A percentile compares a stretch with the other conserved stretches of the same genome.
Evolutionary conservation across 2,113 vertebrate species (phyloP).

Genomic region (Urocynchramus pylzowi): DNA sequence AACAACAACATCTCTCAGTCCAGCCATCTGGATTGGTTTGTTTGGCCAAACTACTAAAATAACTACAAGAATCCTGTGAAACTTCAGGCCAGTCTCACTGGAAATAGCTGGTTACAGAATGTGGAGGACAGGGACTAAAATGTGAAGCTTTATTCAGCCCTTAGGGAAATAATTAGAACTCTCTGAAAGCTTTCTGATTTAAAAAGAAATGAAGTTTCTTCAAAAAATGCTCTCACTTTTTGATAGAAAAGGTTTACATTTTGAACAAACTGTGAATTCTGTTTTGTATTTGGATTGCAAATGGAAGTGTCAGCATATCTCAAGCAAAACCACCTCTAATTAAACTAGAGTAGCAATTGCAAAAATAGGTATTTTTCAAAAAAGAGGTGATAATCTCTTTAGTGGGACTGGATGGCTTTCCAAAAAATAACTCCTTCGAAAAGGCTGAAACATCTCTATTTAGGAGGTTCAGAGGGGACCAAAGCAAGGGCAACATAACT

Average conservation of each 20-base stretch:
- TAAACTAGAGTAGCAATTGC: background rate
- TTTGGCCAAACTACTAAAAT: slow-evolving; percentile 37
- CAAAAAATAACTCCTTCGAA: background rate
- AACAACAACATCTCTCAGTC: background rate
- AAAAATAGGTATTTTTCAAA: background rate
- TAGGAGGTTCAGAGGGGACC: background rate
- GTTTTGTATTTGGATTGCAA: background rate
- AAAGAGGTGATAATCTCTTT: background rate
- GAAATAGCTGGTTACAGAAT: slow-evolving; percentile 19
- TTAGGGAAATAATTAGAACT: background rate
- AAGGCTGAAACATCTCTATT: background rate
- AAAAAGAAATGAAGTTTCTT: background rate
- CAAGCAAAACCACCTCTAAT: background rate
- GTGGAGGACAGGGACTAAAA: background rate
- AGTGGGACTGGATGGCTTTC: background rate
- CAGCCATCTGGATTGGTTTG: slow-evolving; percentile 27
- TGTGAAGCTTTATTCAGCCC: background rate
- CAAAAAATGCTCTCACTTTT: background rate
- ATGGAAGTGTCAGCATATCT: background rate
- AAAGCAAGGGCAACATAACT: background rate
- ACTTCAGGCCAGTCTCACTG: slow-evolving; percentile 16
- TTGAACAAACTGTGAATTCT: background rate
- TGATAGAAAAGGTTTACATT: background rate
- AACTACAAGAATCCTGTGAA: slow-evolving; percentile 14
- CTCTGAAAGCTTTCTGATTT: background rate